Base-by-base conservation (phyloP, 2,797 vertebrate species). In the Scolopax bukidnonensis region DNA sequence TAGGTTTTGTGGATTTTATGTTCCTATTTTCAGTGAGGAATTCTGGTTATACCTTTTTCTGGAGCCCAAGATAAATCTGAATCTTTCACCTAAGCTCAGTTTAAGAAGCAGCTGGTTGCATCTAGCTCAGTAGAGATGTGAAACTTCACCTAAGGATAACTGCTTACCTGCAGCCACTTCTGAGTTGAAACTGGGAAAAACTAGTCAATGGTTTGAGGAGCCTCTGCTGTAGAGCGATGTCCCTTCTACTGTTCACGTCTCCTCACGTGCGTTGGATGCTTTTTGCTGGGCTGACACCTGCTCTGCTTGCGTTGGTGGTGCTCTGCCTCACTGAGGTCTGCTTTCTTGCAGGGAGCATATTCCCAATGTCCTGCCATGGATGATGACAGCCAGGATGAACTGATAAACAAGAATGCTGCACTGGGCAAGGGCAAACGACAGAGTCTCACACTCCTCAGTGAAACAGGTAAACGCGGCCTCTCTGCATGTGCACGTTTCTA, bases 341-440 rank as follows among this genome's bases (percentile, higher is more conserved):
- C 60, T 13, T 53, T 94, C 69, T 82, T 86, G 24, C 92, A 93
- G 97, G 84, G 88, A 28, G 56, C 4, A 16, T 57, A 71, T 95
- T 94, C 97, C 98, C 97, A 6, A 99, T 99, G 99, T 94, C 97
- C 96, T 97, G 94, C 94, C 97, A 99, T 99, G 99, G 99, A 99
- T 93, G 99, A 99, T 36, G 99, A 99, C 97, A 99, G 98, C 97
- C 98, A 99, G 96, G 99, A 99, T 45, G 99, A 99, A 93, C 98
- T 98, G 86, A 98, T 99, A 92, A 99, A 98, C 96, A 98, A 77
- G 77, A 98, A 98, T 18, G 85, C 98, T 2, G 98, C 98, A 10
- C 96, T 97, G 12, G 97, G 97, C 65, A 99, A 98, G 97, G 98
- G 97, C 68, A 99, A 96, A 81, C 97, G 95, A 73, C 97, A 97